phyloP scores from a whole-genome alignment of 2,888 invertebrate genomes.

The Drosophila paracracens region DNA sequence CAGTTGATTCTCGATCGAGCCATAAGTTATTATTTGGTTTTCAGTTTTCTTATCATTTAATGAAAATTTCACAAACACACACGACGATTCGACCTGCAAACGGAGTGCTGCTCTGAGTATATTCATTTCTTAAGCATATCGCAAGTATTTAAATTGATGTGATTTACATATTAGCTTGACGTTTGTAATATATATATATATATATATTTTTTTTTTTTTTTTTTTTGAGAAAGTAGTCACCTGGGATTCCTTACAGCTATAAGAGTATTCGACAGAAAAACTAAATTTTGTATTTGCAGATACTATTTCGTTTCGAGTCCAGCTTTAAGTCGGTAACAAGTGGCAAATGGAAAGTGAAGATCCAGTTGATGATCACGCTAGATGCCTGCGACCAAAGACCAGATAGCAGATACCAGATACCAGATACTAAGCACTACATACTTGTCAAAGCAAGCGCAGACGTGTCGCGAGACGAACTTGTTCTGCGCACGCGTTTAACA shows the following conservation, averaged over 20 bases:
- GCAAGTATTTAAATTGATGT: constrained; percentile 39
- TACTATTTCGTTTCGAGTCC: background rate
- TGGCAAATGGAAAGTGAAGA: constrained; percentile 28
- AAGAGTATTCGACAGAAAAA: background rate
- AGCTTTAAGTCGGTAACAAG: background rate
- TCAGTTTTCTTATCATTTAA: constrained; percentile 55
- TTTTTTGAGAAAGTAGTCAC: too few species aligned
- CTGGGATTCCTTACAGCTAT: background rate
- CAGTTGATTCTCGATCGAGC: constrained; percentile 14
- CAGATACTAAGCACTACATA: background rate
- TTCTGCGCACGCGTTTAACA: constrained; percentile 73
- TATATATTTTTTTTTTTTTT: too few species aligned
- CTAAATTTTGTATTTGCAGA: background rate
- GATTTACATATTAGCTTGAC: constrained; percentile 51
- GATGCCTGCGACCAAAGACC: background rate
- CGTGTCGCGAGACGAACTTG: constrained; percentile 45
- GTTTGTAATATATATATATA: constrained; percentile 14
- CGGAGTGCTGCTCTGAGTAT: constrained; percentile 10
- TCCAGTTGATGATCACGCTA: constrained; percentile 2
- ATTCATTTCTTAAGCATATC: constrained; percentile 38
- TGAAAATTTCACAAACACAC: constrained; percentile 38
- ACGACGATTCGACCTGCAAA: constrained; percentile 9
- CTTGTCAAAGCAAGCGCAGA: background rate
- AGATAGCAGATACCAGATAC: constrained; percentile 2
- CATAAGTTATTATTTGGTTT: constrained; percentile 51